Conservation (phyloP, 1,140 invertebrate species). For the Akabosia matsudoensis region DNA sequence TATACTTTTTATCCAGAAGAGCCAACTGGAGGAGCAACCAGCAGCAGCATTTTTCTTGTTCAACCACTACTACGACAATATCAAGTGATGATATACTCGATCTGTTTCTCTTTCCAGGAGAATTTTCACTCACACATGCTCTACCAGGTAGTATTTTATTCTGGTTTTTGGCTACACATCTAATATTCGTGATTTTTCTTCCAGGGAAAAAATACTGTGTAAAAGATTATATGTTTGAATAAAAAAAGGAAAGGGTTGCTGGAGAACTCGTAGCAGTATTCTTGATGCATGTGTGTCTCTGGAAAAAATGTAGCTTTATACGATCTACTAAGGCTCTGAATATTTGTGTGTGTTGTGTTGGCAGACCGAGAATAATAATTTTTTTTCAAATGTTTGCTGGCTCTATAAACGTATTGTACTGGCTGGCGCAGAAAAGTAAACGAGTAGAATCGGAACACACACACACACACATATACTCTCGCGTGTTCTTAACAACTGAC, state of each 20-base stretch:
- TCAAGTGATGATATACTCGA: neutral
- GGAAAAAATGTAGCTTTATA: neutral
- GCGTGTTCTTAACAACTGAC: neutral
- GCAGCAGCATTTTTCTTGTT: slow-evolving; percentile 2
- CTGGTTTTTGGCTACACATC: slow-evolving; percentile 14
- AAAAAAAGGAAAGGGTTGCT: neutral
- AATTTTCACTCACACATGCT: slow-evolving; percentile 19
- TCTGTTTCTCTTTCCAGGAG: no score
- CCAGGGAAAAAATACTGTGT: slow-evolving; percentile 5
- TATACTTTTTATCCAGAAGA: slow-evolving; percentile 24
- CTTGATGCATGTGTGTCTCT: neutral
- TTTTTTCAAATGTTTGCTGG: neutral
- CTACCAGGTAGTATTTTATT: neutral
- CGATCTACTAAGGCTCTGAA: neutral
- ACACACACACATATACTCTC: neutral
- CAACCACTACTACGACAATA: neutral
- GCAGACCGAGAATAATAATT: neutral
- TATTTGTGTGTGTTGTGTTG: neutral
- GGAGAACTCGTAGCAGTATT: neutral
- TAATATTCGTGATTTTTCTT: slow-evolving; percentile 22
- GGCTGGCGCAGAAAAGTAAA: neutral
- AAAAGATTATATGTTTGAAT: slow-evolving; percentile 6
- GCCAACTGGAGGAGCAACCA: neutral
- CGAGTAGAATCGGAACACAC: neutral
- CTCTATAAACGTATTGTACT: neutral